Evolutionary conservation across 2,113 vertebrate species (phyloP).

Genomic region (Perognathus longimembris): DNA sequence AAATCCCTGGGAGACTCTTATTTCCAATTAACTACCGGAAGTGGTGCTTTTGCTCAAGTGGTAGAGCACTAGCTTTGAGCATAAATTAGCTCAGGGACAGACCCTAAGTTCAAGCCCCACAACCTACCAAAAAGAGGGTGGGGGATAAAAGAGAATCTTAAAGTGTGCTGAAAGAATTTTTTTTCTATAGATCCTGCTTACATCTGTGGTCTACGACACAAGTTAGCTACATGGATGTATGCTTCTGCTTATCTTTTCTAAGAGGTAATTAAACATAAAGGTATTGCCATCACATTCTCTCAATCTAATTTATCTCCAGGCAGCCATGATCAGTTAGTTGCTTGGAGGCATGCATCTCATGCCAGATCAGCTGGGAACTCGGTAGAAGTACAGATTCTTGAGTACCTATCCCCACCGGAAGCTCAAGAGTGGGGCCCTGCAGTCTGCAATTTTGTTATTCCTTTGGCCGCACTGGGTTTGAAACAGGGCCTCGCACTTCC

Average conservation of each 20-base stretch:
- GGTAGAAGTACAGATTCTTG: background rate
- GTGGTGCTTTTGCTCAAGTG: too few species aligned
- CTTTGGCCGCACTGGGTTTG: too few species aligned
- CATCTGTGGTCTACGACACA: background rate
- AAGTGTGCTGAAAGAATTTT: background rate
- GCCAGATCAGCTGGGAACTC: background rate
- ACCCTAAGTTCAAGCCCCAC: too few species aligned
- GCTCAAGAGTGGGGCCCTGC: background rate
- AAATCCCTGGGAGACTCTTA: too few species aligned
- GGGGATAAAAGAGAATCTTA: background rate
- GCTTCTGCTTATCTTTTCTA: conserved; percentile 4
- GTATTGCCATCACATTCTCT: background rate
- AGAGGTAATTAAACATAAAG: conserved; percentile 37
- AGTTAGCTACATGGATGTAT: conserved; percentile 14
- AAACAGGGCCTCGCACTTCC: too few species aligned
- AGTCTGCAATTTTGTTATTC: background rate
- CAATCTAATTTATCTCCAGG: background rate
- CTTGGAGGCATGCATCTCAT: too few species aligned
- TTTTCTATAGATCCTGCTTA: conserved; percentile 13
- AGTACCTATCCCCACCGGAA: background rate
- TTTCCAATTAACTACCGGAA: too few species aligned
- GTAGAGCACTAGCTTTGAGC: too few species aligned
- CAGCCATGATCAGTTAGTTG: background rate
- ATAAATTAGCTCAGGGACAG: too few species aligned
- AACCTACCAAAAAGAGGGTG: too few species aligned